These are phyloP conservation scores for Scaeva pyrastri DNA, from an alignment of 2,888 invertebrate genomes.

Conservation along the genomic window DNA sequence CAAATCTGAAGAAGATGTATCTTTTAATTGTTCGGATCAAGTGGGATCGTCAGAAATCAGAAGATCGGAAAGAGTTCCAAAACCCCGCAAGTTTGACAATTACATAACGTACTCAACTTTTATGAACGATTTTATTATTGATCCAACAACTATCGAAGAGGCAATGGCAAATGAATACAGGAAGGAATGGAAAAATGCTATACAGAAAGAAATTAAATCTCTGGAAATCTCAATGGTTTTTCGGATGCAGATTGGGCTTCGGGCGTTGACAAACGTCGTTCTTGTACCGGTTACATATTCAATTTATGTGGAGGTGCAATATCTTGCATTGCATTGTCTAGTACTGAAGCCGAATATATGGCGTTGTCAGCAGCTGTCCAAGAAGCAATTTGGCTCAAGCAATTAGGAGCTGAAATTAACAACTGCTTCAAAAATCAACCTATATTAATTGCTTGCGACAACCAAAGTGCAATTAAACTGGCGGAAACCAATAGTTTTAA, in stretches of 20 bases:
- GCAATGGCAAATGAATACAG: not conserved
- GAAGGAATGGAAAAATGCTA: not conserved
- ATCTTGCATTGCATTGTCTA: no score
- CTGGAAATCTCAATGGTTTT: no score
- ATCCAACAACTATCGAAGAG: not conserved
- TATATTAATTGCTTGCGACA: conserved; percentile 53
- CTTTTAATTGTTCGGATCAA: not conserved
- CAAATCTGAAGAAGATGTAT: conserved; percentile 2
- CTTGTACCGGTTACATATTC: no score
- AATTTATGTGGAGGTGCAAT: no score
- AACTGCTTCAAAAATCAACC: not conserved
- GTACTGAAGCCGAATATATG: no score
- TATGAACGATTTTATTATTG: not conserved
- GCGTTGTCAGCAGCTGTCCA: not conserved
- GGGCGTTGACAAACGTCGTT: no score
- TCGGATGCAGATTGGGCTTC: no score
- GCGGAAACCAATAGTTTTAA: conserved; percentile 43
- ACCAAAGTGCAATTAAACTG: conserved; percentile 37
- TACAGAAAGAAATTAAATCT: not conserved
- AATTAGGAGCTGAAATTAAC: conserved; percentile 38
- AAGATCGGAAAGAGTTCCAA: not conserved
- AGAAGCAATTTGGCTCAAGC: conserved; percentile 8
- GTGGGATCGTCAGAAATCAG: not conserved
- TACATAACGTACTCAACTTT: not conserved
- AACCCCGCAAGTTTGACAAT: not conserved